Percentiles rank a stretch among this genome's conserved stretches.
Conservation (phyloP, 2,888 invertebrate genomes). For the Crioceris asparagi region DNA sequence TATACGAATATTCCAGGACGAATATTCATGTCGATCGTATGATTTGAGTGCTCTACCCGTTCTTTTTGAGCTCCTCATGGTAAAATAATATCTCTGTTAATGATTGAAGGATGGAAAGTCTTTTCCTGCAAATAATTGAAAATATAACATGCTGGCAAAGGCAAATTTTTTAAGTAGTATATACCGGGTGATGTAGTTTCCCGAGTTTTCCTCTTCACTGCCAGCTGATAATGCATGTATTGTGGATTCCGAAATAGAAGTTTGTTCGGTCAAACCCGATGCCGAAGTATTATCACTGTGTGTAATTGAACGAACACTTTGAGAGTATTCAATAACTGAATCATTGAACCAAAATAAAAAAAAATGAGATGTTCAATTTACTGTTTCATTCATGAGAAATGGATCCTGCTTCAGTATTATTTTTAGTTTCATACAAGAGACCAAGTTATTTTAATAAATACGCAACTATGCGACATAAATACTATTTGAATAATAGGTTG, state of each 20-base stretch:
- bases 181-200: too few species aligned
- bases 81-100: constrained; percentile 49
- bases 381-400: too few species aligned
- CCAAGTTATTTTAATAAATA: too few species aligned
- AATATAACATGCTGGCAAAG: not conserved
- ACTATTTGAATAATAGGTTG: too few species aligned
- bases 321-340: constrained; percentile 36
- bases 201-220: constrained; percentile 21
- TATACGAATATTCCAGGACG: constrained; percentile 89
- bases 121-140: constrained; percentile 15
- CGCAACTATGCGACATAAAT: too few species aligned
- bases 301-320: constrained; percentile 36
- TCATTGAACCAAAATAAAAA: constrained; percentile 30
- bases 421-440: too few species aligned
- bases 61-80: constrained; percentile 82
- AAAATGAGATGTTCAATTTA: too few species aligned
- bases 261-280: constrained; percentile 34
- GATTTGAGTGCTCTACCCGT: constrained; percentile 35
- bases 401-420: too few species aligned
- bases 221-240: constrained; percentile 27
- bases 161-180: not conserved
- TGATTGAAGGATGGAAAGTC: constrained; percentile 12
- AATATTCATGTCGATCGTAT: constrained; percentile 50
- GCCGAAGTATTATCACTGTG: constrained; percentile 36
- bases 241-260: constrained; percentile 30